Base-by-base conservation (phyloP, 2,797 vertebrate genomes). In the Petrocephalus sullivani region DNA sequence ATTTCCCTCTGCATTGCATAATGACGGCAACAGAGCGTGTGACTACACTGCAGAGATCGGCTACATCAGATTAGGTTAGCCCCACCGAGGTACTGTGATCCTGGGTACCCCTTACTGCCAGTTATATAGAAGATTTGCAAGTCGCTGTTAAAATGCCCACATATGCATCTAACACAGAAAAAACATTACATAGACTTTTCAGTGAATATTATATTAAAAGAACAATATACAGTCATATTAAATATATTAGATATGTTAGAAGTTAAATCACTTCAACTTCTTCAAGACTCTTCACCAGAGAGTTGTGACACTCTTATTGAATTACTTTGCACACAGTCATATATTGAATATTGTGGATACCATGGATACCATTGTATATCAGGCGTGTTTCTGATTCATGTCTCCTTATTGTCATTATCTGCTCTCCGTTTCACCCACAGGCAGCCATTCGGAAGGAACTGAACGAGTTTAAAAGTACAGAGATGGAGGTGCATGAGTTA, bases 401-500 rank as follows among this genome's bases (percentile, higher is more conserved):
- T 28, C 28, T 28, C 46, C 14, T 21, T 41, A 64, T 28, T 23
- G 41, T 46, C 60, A 21, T 12, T n/a, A 87, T 21, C 4, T 86
- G 16, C 2, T 1, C 4, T 16, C 0, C 19, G 5, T 90, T 89
- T 91, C 87, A 92, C 94, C 61, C 89, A 82, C 95, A 99, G 98
- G 98, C 98, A 92, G 98, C 98, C 93, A 99, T 99, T 95, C 96
- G 98, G 89, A 99, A 99, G 93, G 98, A 99, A 91, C 97, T 99
- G 91, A 99, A 99, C 71, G 98, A 99, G 92, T 99, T 98, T 94
- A 99, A 99, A 95, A 99, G 98, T 96, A 97, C 97, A 89, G 98
- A 99, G 95, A 99, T 99, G 98, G 98, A 99, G 93, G 98, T 99
- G 92, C 98, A 99, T 88, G 98, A 99, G 94, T 96, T 98, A 92